These are phyloP conservation scores for Drosophila vallismaia DNA, from an alignment of 2,888 invertebrate genomes.

Conservation along the genomic window DNA sequence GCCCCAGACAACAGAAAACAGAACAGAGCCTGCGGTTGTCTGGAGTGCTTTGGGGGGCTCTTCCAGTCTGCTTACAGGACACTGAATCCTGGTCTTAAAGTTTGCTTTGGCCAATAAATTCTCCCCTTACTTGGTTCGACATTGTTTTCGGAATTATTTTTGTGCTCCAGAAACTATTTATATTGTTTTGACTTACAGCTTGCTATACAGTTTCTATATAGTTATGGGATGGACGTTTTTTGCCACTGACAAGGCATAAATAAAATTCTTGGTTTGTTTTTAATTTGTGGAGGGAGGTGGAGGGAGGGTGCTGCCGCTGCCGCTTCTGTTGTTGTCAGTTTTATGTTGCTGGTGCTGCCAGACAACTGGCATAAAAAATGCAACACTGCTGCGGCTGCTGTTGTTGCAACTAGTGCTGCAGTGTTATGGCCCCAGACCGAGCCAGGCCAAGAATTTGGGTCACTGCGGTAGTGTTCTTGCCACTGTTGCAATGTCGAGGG, in stretches of 20 bases:
- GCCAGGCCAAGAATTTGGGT: conserved; percentile 63
- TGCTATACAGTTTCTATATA: conserved; percentile 12
- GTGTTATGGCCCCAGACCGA: conserved; percentile 41
- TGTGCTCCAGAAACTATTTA: conserved; percentile 40
- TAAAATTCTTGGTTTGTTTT: conserved; percentile 44
- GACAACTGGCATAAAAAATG: conserved; percentile 61
- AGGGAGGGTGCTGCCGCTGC: conserved; percentile 27
- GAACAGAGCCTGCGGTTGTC: conserved; percentile 14
- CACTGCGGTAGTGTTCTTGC: conserved; percentile 74
- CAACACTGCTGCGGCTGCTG: conserved; percentile 49
- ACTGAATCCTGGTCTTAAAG: conserved; percentile 12
- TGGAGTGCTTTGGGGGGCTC: conserved; percentile 1
- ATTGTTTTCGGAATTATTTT: conserved; percentile 28
- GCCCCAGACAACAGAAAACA: conserved; percentile 4
- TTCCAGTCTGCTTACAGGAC: neutral
- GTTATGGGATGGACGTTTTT: neutral
- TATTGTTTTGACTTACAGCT: conserved; percentile 43
- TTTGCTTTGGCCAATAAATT: conserved; percentile 43
- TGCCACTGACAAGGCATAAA: conserved; percentile 46
- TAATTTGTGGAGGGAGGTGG: conserved; percentile 39
- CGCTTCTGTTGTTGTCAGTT: conserved; percentile 68
- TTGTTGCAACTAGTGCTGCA: conserved; percentile 37
- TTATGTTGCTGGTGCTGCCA: conserved; percentile 56
- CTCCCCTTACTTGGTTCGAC: neutral
- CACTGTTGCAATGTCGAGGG: conserved; percentile 12